These are phyloP conservation scores for Danio tinwini DNA, from an alignment of 2,797 vertebrate genomes.

Conservation along the genomic window DNA sequence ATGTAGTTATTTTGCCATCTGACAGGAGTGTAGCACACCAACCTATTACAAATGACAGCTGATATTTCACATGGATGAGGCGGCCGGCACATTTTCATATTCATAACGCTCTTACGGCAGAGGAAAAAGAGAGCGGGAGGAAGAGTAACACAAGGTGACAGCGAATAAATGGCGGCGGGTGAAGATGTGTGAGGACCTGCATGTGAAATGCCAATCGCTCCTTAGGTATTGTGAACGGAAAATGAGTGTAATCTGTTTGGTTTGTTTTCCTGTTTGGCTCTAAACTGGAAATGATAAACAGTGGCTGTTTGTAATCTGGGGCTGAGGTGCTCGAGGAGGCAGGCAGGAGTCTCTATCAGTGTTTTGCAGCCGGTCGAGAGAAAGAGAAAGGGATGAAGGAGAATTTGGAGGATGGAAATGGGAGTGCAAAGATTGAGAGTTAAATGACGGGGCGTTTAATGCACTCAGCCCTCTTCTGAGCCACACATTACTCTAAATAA, in stretches of 20 bases:
- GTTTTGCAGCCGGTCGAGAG: constrained; percentile 1
- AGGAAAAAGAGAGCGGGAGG: background rate
- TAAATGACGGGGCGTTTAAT: constrained; percentile 29
- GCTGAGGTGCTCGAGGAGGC: constrained; percentile 15
- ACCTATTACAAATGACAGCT: constrained; percentile 21
- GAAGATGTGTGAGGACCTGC: constrained; percentile 27
- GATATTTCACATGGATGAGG: constrained; percentile 17
- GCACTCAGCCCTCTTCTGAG: constrained; percentile 23
- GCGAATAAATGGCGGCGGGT: constrained; percentile 39
- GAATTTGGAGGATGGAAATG: constrained; percentile 18
- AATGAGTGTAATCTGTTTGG: constrained; percentile 46
- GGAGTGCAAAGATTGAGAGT: constrained; percentile 8
- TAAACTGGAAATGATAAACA: constrained; percentile 50
- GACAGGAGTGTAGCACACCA: background rate
- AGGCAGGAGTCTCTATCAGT: constrained; percentile 34
- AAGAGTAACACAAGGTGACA: constrained; percentile 34
- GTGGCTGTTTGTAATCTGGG: constrained; percentile 24
- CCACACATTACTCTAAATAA: constrained; percentile 22
- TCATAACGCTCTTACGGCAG: constrained; percentile 16
- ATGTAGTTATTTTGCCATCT: constrained; percentile 12
- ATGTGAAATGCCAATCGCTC: constrained; percentile 43
- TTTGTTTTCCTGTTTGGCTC: constrained; percentile 54
- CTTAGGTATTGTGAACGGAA: constrained; percentile 37
- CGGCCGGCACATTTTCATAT: constrained; percentile 13
- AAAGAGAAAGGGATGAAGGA: constrained; percentile 6